These are phyloP conservation scores for Sphaerophoria rueppellii DNA, from an alignment of 2,888 invertebrate genomes.

Conservation along the genomic window DNA sequence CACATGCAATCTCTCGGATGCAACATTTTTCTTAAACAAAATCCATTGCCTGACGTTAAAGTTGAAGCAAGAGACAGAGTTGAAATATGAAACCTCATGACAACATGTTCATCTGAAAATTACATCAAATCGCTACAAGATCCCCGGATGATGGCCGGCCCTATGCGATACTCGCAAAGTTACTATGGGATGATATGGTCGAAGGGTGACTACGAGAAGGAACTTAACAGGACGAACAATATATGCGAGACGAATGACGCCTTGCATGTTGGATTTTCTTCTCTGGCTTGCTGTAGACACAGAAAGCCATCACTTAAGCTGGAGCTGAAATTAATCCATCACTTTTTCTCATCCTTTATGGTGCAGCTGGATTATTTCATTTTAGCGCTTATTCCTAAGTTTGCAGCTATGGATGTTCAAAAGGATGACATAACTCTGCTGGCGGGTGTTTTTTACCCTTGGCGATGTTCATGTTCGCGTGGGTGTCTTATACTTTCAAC, in stretches of 20 bases:
- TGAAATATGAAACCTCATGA: slow-evolving; percentile 73
- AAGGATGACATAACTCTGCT: slow-evolving; percentile 43
- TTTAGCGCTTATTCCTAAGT: slow-evolving; percentile 6
- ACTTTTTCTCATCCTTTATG: slow-evolving; percentile 60
- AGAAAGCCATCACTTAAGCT: slow-evolving; percentile 32
- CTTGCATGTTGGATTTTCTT: slow-evolving; percentile 26
- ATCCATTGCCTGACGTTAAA: slow-evolving; percentile 43
- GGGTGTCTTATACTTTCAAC: slow-evolving; percentile 60
- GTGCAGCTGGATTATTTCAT: slow-evolving; percentile 67
- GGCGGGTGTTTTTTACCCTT: slow-evolving; percentile 9
- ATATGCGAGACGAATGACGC: slow-evolving; percentile 23
- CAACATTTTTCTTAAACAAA: background rate
- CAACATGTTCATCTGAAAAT: slow-evolving; percentile 73
- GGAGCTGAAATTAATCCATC: slow-evolving; percentile 68
- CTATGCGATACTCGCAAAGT: slow-evolving; percentile 45
- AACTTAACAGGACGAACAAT: slow-evolving; percentile 10
- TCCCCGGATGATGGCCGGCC: slow-evolving; percentile 64
- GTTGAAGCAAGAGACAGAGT: slow-evolving; percentile 34
- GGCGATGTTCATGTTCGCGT: slow-evolving; percentile 23
- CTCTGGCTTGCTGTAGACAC: background rate
- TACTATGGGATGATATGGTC: slow-evolving; percentile 49
- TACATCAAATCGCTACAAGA: slow-evolving; percentile 73
- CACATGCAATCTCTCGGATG: background rate
- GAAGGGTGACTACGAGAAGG: slow-evolving; percentile 29
- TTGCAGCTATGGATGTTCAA: background rate